A percentile compares a stretch with the other conserved stretches of the same genome.
phyloP scores from a whole-genome alignment of 2,888 invertebrate genomes.

The Calliphora vomitoria region DNA sequence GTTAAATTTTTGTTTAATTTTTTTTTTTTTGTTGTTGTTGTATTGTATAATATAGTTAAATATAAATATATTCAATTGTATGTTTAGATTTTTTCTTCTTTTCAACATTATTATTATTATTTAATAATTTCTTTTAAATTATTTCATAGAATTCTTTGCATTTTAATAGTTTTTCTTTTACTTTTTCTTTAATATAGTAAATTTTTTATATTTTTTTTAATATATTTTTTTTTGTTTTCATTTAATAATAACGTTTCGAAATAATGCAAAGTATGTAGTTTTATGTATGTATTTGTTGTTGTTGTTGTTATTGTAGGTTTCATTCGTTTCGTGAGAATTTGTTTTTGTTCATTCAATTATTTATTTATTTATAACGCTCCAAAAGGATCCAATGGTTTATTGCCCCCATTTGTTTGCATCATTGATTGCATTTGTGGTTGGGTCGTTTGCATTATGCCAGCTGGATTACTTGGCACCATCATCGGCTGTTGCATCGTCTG shows the following conservation, averaged over 20 bases:
- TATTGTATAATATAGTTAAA: slow-evolving; percentile 65
- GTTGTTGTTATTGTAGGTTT: slow-evolving; percentile 43
- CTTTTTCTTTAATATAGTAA: slow-evolving; percentile 41
- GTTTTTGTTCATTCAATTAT: slow-evolving; percentile 19
- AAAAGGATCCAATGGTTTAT: slow-evolving; percentile 86
- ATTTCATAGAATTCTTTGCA: slow-evolving; percentile 60
- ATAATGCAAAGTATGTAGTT: slow-evolving; percentile 17
- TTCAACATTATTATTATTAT: slow-evolving; percentile 54
- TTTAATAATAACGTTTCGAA: slow-evolving; percentile 50
- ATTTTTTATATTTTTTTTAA: slow-evolving; percentile 42
- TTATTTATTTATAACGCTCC: slow-evolving; percentile 85
- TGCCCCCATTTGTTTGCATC: slow-evolving; percentile 80
- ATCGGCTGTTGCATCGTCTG: slow-evolving; percentile 81
- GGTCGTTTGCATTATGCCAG: slow-evolving; percentile 80
- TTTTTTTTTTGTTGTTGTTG: slow-evolving; percentile 36
- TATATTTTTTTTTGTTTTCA: slow-evolving; percentile 6
- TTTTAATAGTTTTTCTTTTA: slow-evolving; percentile 43
- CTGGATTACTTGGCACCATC: slow-evolving; percentile 81
- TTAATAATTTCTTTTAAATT: slow-evolving; percentile 24
- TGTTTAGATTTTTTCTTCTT: slow-evolving; percentile 7
- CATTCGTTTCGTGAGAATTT: slow-evolving; percentile 51
- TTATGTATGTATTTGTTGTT: slow-evolving; percentile 40
- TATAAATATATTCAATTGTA: slow-evolving; percentile 68
- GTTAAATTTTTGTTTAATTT: slow-evolving; percentile 16
- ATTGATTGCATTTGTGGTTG: slow-evolving; percentile 78